Conservation (phyloP, 2,797 vertebrate genomes). For the Peromyscus attwateri region DNA sequence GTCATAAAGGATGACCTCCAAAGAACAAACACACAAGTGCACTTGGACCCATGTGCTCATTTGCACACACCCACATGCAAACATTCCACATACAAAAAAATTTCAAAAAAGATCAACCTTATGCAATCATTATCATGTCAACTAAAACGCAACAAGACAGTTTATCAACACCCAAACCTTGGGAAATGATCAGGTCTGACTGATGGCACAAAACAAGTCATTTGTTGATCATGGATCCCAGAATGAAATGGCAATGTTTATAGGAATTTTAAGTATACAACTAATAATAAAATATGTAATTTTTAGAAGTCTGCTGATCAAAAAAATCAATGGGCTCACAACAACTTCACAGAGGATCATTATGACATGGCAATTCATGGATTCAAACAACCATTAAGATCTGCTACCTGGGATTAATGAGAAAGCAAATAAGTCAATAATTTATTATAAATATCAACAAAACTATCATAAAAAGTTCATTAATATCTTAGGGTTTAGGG, state of each 20-base stretch:
- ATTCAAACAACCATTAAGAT: slow-evolving; percentile 15
- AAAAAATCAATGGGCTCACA: neutral
- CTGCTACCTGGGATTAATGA: slow-evolving; percentile 11
- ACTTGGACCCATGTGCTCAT: neutral
- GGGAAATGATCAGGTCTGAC: neutral
- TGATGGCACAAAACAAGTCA: neutral
- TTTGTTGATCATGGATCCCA: neutral
- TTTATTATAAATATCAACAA: slow-evolving; percentile 38
- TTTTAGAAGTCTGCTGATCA: neutral
- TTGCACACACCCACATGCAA: neutral
- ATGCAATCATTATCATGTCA: neutral
- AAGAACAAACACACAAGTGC: neutral
- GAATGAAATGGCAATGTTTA: neutral
- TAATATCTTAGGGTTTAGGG: neutral
- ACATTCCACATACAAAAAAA: neutral
- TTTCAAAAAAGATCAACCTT: neutral
- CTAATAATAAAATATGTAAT: neutral
- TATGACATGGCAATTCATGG: neutral
- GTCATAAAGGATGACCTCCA: neutral
- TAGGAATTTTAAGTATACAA: neutral
- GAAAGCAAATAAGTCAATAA: slow-evolving; percentile 10
- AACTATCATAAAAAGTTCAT: neutral
- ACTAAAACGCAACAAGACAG: neutral
- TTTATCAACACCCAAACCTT: neutral
- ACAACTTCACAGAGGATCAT: slow-evolving; percentile 11